Evolutionary conservation across 2,113 vertebrate genomes (phyloP).

Genomic region (Daubentonia madagascariensis): DNA sequence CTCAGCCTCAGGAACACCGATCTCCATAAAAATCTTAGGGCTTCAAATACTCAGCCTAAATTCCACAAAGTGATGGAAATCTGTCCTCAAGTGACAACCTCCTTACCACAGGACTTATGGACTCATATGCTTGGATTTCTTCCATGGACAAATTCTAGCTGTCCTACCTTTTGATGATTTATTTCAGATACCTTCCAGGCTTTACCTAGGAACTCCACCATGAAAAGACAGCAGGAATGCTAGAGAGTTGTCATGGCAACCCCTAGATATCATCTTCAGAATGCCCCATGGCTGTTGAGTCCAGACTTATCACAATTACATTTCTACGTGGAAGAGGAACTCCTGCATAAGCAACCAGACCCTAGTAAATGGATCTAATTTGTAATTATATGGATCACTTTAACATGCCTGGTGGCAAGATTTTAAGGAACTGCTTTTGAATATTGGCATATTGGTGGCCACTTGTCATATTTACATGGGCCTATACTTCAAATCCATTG

Average conservation of each 20-base stretch:
- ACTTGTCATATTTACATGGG: conserved; percentile 10
- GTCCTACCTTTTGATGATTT: conserved; percentile 69
- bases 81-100: conserved; percentile 53
- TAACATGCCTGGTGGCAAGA: conserved; percentile 1
- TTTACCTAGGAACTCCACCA: conserved; percentile 69
- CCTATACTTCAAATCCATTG: background rate
- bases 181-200: conserved; percentile 65
- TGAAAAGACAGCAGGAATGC: conserved; percentile 65
- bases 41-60: conserved; percentile 9
- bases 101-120: conserved; percentile 57
- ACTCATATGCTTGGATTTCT: conserved; percentile 53
- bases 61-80: conserved; percentile 42
- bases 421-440: conserved; percentile 21
- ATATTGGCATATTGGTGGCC: background rate
- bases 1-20: background rate
- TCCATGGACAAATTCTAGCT: conserved; percentile 64
- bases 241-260: conserved; percentile 74
- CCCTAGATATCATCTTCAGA: conserved; percentile 60
- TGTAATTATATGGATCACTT: conserved; percentile 45
- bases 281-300: conserved; percentile 59
- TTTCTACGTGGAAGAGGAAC: conserved; percentile 56
- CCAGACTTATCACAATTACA: conserved; percentile 71
- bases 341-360: conserved; percentile 68
- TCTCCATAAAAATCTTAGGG: background rate
- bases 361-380: conserved; percentile 66